These are phyloP conservation scores for Didymodactylos carnosus DNA, from an alignment of 2,888 invertebrate species.

Conservation along the genomic window DNA sequence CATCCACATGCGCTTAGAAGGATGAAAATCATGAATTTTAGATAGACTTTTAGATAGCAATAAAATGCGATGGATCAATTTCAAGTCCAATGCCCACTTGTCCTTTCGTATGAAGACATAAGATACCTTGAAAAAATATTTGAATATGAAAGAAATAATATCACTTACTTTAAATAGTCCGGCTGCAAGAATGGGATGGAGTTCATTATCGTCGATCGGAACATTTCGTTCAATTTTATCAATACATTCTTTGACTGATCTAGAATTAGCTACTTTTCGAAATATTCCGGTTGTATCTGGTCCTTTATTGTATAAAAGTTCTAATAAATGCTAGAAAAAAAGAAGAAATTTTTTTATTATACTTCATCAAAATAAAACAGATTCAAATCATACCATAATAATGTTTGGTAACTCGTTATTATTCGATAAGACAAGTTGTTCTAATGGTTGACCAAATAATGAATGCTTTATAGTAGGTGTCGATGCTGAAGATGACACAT, in stretches of 20 bases:
- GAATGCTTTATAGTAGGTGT: not conserved
- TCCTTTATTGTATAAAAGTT: not conserved
- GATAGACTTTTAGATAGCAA: too few relatives aligned
- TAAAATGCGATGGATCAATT: too few relatives aligned
- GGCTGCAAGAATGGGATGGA: not conserved
- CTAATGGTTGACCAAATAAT: not conserved
- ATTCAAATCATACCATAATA: not conserved
- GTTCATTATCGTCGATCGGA: not conserved
- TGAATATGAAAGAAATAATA: not conserved
- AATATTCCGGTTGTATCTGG: not conserved
- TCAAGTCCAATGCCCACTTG: too few relatives aligned
- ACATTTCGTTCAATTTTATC: not conserved
- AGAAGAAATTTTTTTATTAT: too few relatives aligned
- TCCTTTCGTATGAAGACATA: too few relatives aligned
- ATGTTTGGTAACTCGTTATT: not conserved
- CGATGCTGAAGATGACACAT: not conserved
- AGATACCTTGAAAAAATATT: too few relatives aligned
- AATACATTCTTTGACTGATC: not conserved
- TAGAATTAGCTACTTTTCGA: not conserved
- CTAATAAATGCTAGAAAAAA: not conserved
- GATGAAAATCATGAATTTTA: too few relatives aligned
- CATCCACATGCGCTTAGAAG: too few relatives aligned
- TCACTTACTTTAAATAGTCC: not conserved
- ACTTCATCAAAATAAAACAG: too few relatives aligned
- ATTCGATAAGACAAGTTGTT: not conserved